Percentiles rank a stretch among this genome's conserved stretches.
Conservation (phyloP, 2,113 vertebrate species). For the Etheostoma spectabile region DNA sequence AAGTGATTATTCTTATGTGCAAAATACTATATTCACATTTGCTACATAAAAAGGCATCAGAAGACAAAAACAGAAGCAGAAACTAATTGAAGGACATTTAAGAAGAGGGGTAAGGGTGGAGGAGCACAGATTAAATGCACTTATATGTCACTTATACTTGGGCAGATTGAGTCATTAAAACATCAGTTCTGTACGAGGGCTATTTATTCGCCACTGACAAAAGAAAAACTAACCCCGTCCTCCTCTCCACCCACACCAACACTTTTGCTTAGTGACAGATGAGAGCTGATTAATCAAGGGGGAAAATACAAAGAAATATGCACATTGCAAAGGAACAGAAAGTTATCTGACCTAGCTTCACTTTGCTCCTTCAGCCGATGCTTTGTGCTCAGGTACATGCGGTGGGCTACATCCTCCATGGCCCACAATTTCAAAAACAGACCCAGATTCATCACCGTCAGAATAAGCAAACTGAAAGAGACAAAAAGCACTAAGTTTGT, state of each 20-base stretch:
- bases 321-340: not conserved
- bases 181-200: constrained; percentile 35
- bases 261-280: constrained; percentile 28
- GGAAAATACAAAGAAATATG: not conserved
- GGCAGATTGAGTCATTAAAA: constrained; percentile 49
- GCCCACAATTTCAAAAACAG: constrained; percentile 94
- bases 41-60: not conserved
- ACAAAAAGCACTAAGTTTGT: not conserved
- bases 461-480: constrained; percentile 87
- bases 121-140: constrained; percentile 5
- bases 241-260: constrained; percentile 15
- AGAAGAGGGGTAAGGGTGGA: not conserved
- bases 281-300: not conserved
- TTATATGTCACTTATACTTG: constrained; percentile 22
- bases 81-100: not conserved
- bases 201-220: constrained; percentile 15
- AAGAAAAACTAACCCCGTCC: not conserved
- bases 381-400: constrained; percentile 86
- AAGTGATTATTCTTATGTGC: not conserved
- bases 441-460: constrained; percentile 92
- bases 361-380: constrained; percentile 76
- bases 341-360: constrained; percentile 73
- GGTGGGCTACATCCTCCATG: constrained; percentile 94
- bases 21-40: constrained; percentile 1
- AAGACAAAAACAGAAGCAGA: not conserved